A percentile compares a stretch with the other conserved stretches of the same genome.
Conservation (phyloP, 30 jellyfish, hydroid and myxozoan species). For the Hydractinia echinata region DNA sequence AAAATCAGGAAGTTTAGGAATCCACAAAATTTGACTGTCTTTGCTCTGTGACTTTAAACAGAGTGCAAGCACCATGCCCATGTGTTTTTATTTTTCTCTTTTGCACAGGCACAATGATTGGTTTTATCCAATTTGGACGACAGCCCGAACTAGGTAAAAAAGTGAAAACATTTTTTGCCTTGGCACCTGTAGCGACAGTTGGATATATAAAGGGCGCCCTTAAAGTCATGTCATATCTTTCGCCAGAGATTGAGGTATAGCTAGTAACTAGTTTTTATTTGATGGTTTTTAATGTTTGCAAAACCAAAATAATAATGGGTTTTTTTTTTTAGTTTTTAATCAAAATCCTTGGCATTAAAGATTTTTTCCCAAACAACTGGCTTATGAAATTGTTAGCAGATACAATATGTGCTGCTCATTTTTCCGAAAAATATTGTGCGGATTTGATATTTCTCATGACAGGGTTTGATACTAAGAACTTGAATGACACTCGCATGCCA, state of each 20-base stretch:
- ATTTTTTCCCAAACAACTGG: conserved; percentile 67
- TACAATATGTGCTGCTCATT: conserved; percentile 47
- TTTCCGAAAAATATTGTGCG: conserved; percentile 55
- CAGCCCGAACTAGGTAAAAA: conserved; percentile 62
- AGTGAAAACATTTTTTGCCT: conserved; percentile 66
- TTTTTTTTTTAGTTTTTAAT: conserved; percentile 39
- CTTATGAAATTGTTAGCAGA: conserved; percentile 67
- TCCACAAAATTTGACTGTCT: too few relatives aligned
- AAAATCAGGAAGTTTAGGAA: too few relatives aligned
- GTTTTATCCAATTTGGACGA: conserved; percentile 67
- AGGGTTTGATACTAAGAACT: conserved; percentile 77
- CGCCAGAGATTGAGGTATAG: conserved; percentile 69
- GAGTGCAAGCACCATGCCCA: too few relatives aligned
- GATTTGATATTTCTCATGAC: conserved; percentile 62
- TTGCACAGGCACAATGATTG: conserved; percentile 70
- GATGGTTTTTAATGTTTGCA: neutral
- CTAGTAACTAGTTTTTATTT: neutral
- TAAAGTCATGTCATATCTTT: conserved; percentile 41
- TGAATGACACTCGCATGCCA: conserved; percentile 78
- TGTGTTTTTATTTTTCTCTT: neutral
- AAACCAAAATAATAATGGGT: neutral
- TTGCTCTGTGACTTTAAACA: too few relatives aligned
- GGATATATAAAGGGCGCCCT: conserved; percentile 66
- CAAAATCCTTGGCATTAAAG: conserved; percentile 81
- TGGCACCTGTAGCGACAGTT: conserved; percentile 75